Percentiles rank a stretch among this genome's conserved stretches.
Evolutionary conservation across 2,113 vertebrate genomes (phyloP).

Genomic region (human (Homo sapiens)): DNA sequence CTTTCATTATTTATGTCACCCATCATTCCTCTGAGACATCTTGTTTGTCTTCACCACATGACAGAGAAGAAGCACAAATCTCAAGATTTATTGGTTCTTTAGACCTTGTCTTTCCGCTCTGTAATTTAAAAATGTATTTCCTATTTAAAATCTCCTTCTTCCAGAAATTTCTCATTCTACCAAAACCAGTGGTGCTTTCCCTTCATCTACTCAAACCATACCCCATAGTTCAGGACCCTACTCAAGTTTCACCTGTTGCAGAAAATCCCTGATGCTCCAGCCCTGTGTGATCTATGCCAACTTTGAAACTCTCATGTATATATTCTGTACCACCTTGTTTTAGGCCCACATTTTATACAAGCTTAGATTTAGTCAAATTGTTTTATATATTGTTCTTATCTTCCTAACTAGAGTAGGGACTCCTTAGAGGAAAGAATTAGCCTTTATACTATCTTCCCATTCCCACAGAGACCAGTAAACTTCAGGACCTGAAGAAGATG

Average conservation of each 20-base stretch:
- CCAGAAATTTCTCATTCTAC: background rate
- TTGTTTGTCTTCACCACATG: background rate
- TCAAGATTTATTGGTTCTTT: background rate
- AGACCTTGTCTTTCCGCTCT: background rate
- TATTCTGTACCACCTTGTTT: background rate
- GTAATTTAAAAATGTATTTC: slow-evolving; percentile 24
- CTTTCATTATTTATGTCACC: slow-evolving; percentile 1
- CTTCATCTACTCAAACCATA: background rate
- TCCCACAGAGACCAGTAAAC: background rate
- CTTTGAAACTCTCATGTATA: background rate
- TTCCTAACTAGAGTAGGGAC: background rate
- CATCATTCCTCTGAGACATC: background rate
- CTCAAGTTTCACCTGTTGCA: background rate
- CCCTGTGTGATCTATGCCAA: background rate
- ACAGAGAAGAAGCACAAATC: background rate
- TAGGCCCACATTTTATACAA: background rate
- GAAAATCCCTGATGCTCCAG: background rate
- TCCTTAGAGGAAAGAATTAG: background rate
- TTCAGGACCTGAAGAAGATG: background rate
- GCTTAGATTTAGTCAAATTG: background rate
- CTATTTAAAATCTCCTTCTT: background rate
- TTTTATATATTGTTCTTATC: background rate
- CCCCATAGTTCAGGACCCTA: background rate
- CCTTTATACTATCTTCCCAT: background rate
- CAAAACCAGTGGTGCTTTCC: background rate